phyloP scores from a whole-genome alignment of 2,888 invertebrate genomes.

The Macaria liturata region DNA sequence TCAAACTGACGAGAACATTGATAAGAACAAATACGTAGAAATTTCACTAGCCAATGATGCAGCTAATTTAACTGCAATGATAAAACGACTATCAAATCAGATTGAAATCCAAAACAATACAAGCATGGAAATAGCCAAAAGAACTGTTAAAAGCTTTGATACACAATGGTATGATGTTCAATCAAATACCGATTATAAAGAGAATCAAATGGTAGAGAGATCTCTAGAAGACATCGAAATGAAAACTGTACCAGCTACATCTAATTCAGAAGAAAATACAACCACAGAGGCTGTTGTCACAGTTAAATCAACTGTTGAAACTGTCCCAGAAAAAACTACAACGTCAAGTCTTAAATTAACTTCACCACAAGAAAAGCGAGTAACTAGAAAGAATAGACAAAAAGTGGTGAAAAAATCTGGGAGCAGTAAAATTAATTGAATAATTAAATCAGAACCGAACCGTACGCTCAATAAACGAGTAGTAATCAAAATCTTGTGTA shows the following conservation, averaged over 20 bases:
- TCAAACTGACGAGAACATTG: constrained; percentile 41
- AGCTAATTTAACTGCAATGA: constrained; percentile 47
- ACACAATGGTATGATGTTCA: neutral
- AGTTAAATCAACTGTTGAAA: too few species aligned
- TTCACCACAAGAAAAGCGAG: constrained; percentile 26
- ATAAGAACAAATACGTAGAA: constrained; percentile 42
- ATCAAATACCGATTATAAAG: too few species aligned
- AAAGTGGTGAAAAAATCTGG: constrained; percentile 41
- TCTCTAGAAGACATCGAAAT: too few species aligned
- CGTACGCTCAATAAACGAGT: neutral
- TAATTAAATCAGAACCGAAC: neutral
- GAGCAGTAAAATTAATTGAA: constrained; percentile 38
- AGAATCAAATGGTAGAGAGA: too few species aligned
- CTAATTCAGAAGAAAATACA: too few species aligned
- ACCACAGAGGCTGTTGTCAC: too few species aligned
- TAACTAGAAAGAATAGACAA: constrained; percentile 47
- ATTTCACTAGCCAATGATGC: constrained; percentile 34
- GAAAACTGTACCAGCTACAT: too few species aligned
- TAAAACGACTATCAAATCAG: constrained; percentile 51
- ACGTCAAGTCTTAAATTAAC: constrained; percentile 8
- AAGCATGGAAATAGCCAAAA: constrained; percentile 53
- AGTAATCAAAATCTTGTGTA: constrained; percentile 5
- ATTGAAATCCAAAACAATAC: constrained; percentile 64
- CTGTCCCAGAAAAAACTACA: neutral
- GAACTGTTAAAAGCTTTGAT: constrained; percentile 34